These are phyloP conservation scores for Ranitomeya imitator DNA, from an alignment of 2,113 vertebrate species.

Conservation along the genomic window DNA sequence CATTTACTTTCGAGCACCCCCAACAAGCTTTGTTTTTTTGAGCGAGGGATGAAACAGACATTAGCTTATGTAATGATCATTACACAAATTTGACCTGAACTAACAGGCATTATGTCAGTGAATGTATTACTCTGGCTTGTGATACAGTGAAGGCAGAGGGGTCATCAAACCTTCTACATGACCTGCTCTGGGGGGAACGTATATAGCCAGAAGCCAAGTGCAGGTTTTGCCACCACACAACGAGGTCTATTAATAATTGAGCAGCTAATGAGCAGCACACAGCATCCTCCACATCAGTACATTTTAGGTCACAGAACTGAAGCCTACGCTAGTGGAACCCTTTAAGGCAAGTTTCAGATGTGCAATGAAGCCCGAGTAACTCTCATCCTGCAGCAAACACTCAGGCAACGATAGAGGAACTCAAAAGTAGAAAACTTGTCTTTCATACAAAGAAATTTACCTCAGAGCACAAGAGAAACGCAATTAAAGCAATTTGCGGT, in stretches of 20 bases:
- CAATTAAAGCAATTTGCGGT: not conserved
- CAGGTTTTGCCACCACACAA: not conserved
- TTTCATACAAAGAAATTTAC: not conserved
- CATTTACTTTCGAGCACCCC: no score
- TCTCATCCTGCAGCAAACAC: not conserved
- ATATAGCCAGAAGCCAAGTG: not conserved
- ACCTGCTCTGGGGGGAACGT: not conserved
- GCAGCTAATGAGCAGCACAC: not conserved
- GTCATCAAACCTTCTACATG: not conserved
- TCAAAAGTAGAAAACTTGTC: conserved; percentile 9
- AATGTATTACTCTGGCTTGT: not conserved
- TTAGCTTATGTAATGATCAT: no score
- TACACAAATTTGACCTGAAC: not conserved
- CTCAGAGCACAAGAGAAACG: not conserved
- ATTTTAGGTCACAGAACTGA: conserved; percentile 17
- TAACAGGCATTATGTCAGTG: not conserved
- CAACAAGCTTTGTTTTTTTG: no score
- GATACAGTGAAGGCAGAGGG: not conserved
- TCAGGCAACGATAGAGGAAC: conserved; percentile 19
- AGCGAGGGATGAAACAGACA: no score
- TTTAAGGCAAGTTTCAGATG: conserved; percentile 14
- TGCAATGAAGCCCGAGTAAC: conserved; percentile 6
- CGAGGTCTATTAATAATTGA: not conserved
- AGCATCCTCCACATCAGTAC: not conserved
- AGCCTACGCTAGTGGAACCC: not conserved